phyloP scores from a whole-genome alignment of 2,888 invertebrate genomes.

The Xanthia icteritia region DNA sequence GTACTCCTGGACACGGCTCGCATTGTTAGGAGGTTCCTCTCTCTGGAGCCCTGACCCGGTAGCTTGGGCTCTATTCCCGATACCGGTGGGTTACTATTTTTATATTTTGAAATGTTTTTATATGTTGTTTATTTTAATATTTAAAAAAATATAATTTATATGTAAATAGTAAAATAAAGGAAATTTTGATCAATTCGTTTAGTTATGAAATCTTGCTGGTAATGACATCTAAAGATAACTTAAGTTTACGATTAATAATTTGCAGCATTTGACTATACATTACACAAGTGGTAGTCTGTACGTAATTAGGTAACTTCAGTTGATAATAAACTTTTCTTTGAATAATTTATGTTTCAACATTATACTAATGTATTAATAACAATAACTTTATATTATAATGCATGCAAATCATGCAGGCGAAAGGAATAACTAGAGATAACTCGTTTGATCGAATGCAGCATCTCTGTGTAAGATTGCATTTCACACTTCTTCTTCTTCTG shows the following conservation, averaged over 20 bases:
- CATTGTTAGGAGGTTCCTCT: too few species aligned
- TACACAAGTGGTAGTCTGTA: background rate
- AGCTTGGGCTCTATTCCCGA: too few species aligned
- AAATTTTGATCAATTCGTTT: background rate
- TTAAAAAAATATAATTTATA: too few species aligned
- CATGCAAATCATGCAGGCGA: background rate
- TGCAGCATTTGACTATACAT: background rate
- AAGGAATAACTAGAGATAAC: background rate
- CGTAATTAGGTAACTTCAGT: background rate
- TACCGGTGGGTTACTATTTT: too few species aligned
- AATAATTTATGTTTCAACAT: background rate
- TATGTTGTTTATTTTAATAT: too few species aligned
- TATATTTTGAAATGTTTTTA: too few species aligned
- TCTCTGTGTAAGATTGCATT: constrained; percentile 1
- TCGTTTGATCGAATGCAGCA: background rate
- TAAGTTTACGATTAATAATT: background rate
- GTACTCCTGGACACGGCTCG: too few species aligned
- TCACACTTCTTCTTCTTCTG: too few species aligned
- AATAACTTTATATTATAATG: background rate
- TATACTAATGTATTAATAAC: background rate
- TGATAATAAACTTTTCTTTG: background rate
- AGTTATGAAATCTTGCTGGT: background rate
- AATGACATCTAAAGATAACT: background rate
- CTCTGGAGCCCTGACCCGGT: too few species aligned
- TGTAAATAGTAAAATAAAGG: too few species aligned